Percentiles rank a stretch among this genome's conserved stretches.
Evolutionary conservation across 1,140 invertebrate species (phyloP).

Genomic region (Periplaneta americana): DNA sequence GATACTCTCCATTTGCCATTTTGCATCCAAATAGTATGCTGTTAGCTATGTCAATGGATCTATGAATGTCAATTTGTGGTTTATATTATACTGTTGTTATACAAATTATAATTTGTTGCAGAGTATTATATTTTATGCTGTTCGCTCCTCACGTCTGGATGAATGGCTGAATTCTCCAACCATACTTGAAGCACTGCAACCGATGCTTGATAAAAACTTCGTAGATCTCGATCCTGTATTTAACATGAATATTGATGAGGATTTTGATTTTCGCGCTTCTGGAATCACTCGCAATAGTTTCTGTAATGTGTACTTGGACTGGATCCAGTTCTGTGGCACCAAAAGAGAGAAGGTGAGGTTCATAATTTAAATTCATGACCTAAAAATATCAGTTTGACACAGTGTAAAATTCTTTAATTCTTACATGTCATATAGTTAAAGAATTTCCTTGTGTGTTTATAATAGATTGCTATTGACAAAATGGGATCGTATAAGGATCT

Average conservation of each 20-base stretch:
- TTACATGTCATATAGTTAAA: too few species aligned
- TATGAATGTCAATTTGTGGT: too few species aligned
- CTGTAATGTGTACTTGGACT: constrained; percentile 83
- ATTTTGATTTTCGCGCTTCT: constrained; percentile 82
- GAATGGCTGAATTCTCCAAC: constrained; percentile 80
- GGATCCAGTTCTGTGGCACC: constrained; percentile 84
- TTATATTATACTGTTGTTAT: constrained; percentile 16
- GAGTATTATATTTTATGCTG: constrained; percentile 96
- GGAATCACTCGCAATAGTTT: constrained; percentile 90
- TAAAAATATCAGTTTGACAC: too few species aligned
- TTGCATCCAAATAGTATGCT: too few species aligned
- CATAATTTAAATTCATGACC: too few species aligned
- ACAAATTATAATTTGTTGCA: too few species aligned
- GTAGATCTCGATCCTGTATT: constrained; percentile 96
- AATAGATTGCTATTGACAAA: too few species aligned
- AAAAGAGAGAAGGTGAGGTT: constrained; percentile 26
- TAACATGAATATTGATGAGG: constrained; percentile 91
- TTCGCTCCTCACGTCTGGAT: constrained; percentile 81
- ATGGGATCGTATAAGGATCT: too few species aligned
- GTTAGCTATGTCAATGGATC: too few species aligned
- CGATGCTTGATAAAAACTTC: constrained; percentile 78
- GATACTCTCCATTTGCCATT: too few species aligned
- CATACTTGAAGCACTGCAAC: constrained; percentile 73
- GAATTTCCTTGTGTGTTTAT: too few species aligned
- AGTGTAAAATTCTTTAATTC: too few species aligned